Evolutionary conservation across 1,140 invertebrate genomes (phyloP).

Genomic region (Temnothorax longispinosus): DNA sequence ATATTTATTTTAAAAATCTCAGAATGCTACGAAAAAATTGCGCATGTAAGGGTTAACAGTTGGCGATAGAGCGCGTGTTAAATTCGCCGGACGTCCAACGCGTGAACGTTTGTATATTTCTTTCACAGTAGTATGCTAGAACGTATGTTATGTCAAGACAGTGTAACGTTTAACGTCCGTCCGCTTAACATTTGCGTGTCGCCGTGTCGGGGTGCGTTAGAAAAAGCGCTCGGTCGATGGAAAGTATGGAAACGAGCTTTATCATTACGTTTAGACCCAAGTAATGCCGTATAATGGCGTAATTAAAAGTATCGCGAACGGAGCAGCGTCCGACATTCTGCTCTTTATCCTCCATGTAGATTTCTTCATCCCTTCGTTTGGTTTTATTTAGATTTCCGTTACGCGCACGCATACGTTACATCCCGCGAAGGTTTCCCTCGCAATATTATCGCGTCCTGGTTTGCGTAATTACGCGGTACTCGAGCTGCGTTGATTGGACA

Average conservation of each 20-base stretch:
- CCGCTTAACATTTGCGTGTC: neutral
- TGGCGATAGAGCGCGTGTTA: neutral
- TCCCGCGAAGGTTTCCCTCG: neutral
- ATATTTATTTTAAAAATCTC: too few species aligned
- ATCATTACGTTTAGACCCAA: neutral
- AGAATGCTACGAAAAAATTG: too few species aligned
- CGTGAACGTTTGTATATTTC: neutral
- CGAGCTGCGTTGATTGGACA: constrained; percentile 25
- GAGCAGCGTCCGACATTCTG: neutral
- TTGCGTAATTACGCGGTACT: constrained; percentile 34
- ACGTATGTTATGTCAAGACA: neutral
- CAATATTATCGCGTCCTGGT: constrained; percentile 24
- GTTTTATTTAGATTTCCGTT: constrained; percentile 9
- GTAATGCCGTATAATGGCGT: neutral
- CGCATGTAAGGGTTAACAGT: too few species aligned
- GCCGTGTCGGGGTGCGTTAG: neutral
- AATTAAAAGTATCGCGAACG: constrained; percentile 26
- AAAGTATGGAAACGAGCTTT: neutral
- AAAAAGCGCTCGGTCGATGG: neutral
- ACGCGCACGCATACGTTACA: neutral
- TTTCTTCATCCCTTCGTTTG: constrained; percentile 1
- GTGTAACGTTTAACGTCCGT: neutral
- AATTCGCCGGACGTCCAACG: neutral
- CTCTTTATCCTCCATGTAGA: neutral
- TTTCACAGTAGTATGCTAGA: neutral